Evolutionary conservation across 30 jellyfish, hydroid and myxozoan species (phyloP).

Genomic region (Chironex yamaguchii): DNA sequence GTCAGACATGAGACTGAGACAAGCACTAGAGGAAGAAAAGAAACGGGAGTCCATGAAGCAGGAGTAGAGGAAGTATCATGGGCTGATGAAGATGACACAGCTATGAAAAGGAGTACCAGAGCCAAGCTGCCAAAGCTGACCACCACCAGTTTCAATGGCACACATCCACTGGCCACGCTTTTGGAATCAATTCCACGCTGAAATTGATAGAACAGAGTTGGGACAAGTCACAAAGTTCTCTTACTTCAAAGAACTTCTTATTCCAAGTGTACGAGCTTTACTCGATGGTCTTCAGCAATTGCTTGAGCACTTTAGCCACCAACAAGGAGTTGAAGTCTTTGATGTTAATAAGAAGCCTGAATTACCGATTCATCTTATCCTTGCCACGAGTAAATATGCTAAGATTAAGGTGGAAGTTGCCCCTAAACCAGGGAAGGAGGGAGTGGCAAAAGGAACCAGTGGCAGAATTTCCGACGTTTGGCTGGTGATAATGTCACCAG

Average conservation of each 20-base stretch:
- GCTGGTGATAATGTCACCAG: conserved; percentile 81
- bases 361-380: conserved; percentile 45
- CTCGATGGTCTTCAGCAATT: conserved; percentile 57
- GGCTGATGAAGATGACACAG: too few relatives aligned
- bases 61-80: too few relatives aligned
- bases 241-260: conserved; percentile 56
- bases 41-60: too few relatives aligned
- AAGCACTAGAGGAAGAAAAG: too few relatives aligned
- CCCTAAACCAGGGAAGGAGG: conserved; percentile 57
- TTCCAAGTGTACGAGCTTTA: conserved; percentile 43
- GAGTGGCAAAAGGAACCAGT: too few relatives aligned
- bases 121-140: too few relatives aligned
- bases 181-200: conserved; percentile 55
- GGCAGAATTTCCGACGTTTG: too few relatives aligned
- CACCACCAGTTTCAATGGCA: too few relatives aligned
- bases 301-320: conserved; percentile 41
- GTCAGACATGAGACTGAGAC: too few relatives aligned
- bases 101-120: too few relatives aligned
- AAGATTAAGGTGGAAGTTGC: conserved; percentile 46
- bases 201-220: conserved; percentile 32
- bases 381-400: conserved; percentile 67
- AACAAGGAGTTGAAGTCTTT: conserved; percentile 40
- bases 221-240: conserved; percentile 52
- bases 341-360: conserved; percentile 31
- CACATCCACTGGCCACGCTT: conserved; percentile 68